phyloP scores from a whole-genome alignment of 2,797 vertebrate species.

The Acomys russatus region DNA sequence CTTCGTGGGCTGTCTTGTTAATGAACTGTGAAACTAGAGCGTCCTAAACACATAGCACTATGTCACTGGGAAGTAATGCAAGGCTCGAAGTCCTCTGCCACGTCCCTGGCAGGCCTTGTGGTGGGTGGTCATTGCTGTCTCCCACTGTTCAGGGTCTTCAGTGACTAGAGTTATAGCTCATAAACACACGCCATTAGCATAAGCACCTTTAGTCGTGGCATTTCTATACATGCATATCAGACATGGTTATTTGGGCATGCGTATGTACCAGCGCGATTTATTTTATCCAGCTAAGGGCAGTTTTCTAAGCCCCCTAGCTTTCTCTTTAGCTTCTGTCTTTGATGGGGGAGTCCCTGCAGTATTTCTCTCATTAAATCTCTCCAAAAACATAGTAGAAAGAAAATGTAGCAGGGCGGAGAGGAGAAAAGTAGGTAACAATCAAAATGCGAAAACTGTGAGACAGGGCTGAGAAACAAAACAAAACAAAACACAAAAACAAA shows the following conservation, averaged over 20 bases:
- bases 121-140: neutral
- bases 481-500: no score
- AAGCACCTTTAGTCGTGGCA: neutral
- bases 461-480: neutral
- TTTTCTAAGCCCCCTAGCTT: neutral
- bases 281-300: neutral
- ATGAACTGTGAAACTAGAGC: constrained; percentile 73
- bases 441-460: neutral
- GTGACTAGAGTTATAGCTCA: neutral
- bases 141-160: neutral
- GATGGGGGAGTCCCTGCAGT: no score
- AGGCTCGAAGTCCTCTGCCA: neutral
- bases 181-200: neutral
- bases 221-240: neutral
- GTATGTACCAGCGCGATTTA: no score
- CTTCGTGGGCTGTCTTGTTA: constrained; percentile 58
- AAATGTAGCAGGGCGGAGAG: neutral
- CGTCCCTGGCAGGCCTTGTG: neutral
- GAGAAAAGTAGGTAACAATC: neutral
- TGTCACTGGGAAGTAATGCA: neutral
- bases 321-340: neutral
- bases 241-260: neutral
- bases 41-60: neutral
- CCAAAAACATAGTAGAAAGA: neutral
- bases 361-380: neutral